These are phyloP conservation scores for Ptyas mucosa DNA, from an alignment of 2,113 vertebrate species.

Conservation along the genomic window DNA sequence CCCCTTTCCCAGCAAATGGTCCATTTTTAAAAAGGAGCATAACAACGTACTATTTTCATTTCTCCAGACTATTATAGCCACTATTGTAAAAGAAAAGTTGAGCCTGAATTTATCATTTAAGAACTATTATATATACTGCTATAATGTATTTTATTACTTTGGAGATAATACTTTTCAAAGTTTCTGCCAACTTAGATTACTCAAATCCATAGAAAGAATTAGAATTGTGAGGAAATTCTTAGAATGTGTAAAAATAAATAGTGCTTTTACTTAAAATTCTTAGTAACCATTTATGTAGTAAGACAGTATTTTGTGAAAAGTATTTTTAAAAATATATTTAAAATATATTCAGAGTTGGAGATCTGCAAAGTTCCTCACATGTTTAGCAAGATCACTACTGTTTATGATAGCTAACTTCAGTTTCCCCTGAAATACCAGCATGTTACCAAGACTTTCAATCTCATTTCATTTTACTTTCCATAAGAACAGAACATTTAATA, in stretches of 20 bases:
- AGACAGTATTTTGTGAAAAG: constrained; percentile 3
- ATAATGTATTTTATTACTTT: neutral
- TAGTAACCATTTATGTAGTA: neutral
- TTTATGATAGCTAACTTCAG: neutral
- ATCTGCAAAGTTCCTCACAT: neutral
- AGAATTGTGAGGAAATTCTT: neutral
- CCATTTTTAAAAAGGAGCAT: neutral
- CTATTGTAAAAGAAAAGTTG: neutral
- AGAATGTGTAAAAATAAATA: neutral
- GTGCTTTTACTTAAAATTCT: neutral
- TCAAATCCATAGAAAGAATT: neutral
- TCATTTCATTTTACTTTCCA: neutral
- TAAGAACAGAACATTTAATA: neutral
- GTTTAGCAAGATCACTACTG: neutral
- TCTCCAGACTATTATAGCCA: neutral
- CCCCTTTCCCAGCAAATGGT: neutral
- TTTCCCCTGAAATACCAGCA: neutral
- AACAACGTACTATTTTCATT: neutral
- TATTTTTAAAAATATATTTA: neutral
- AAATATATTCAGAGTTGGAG: neutral
- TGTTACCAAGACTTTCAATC: neutral
- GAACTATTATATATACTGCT: neutral
- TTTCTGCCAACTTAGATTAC: neutral
- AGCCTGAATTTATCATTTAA: neutral
- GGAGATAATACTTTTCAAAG: neutral